These are phyloP conservation scores for Galemys pyrenaicus DNA, from an alignment of 2,113 vertebrate genomes.

Conservation along the genomic window DNA sequence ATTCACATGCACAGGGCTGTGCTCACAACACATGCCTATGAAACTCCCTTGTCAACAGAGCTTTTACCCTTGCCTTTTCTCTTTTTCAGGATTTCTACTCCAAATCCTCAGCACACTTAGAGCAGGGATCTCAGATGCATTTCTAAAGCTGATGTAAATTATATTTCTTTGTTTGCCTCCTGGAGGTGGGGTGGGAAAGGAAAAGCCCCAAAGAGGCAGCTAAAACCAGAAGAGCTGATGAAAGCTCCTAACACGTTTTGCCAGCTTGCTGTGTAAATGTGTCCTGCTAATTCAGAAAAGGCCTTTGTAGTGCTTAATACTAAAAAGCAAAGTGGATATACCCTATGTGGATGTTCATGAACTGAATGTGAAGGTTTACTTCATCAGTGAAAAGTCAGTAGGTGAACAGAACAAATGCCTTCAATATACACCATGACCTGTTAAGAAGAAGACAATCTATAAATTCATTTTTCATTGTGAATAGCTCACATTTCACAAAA, in stretches of 20 bases:
- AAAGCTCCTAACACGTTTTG: slow-evolving; percentile 6
- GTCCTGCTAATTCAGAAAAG: slow-evolving; percentile 26
- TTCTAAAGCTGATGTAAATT: slow-evolving; percentile 40
- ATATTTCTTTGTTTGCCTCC: slow-evolving; percentile 31
- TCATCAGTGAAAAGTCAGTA: slow-evolving; percentile 1
- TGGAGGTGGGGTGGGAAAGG: slow-evolving; percentile 17
- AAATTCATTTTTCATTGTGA: background rate
- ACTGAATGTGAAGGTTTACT: background rate
- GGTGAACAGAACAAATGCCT: background rate
- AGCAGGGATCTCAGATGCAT: slow-evolving; percentile 30
- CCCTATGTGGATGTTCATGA: background rate
- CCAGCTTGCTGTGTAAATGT: background rate
- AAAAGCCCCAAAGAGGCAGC: background rate
- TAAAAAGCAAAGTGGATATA: background rate
- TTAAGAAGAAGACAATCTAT: background rate
- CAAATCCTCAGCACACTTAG: background rate
- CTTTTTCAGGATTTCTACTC: slow-evolving; percentile 29
- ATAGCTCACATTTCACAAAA: background rate
- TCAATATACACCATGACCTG: background rate
- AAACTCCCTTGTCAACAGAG: slow-evolving; percentile 31
- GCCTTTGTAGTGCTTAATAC: background rate
- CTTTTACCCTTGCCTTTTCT: background rate
- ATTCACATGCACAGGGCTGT: background rate
- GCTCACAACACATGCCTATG: background rate
- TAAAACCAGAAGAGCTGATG: slow-evolving; percentile 44